Percentiles rank a stretch among this genome's conserved stretches.
Conservation (phyloP, 2,113 vertebrate genomes). For the Mastomys coucha region DNA sequence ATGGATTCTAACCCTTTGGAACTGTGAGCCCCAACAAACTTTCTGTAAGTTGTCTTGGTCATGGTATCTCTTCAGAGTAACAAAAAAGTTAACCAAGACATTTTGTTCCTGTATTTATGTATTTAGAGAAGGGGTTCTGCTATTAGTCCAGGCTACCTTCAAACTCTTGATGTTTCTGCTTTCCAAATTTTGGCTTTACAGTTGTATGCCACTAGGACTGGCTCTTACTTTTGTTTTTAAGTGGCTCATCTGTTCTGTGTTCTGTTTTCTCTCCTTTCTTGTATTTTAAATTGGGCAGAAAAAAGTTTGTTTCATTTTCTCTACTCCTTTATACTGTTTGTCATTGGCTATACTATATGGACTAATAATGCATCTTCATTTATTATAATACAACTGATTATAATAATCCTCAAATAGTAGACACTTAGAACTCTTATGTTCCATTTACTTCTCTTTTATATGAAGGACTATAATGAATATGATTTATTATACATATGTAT, state of each 20-base stretch:
- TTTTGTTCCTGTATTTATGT: background rate
- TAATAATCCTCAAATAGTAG: background rate
- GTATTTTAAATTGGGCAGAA: background rate
- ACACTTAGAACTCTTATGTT: background rate
- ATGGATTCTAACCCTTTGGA: background rate
- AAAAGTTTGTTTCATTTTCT: background rate
- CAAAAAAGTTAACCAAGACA: background rate
- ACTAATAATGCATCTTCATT: background rate
- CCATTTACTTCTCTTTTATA: background rate
- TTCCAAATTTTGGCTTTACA: background rate
- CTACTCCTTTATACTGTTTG: background rate
- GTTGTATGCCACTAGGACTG: background rate
- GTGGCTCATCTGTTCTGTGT: background rate
- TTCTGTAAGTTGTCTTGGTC: background rate
- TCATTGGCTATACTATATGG: background rate
- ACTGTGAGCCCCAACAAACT: background rate
- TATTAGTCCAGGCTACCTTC: background rate
- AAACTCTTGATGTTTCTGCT: background rate
- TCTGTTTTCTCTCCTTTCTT: conserved; percentile 1
- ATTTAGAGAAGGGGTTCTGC: background rate
- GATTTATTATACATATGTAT: background rate
- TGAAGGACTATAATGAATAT: background rate
- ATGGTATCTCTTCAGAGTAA: background rate
- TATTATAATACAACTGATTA: background rate
- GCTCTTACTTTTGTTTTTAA: background rate